Evolutionary conservation across 1,140 invertebrate genomes (phyloP).

Genomic region (Proctacanthus coquilletti): DNA sequence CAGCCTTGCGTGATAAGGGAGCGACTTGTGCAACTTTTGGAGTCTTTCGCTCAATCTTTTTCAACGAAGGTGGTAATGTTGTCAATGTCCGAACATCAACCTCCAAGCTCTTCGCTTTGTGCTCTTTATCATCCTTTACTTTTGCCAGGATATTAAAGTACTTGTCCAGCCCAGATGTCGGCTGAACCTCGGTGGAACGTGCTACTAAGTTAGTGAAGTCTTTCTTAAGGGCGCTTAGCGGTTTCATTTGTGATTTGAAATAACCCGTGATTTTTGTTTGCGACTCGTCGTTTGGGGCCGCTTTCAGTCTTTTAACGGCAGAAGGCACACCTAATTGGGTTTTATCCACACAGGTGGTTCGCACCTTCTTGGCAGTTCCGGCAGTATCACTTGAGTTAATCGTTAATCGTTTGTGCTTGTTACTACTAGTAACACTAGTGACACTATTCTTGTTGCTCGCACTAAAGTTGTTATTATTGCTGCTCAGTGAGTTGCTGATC

Average conservation of each 20-base stretch:
- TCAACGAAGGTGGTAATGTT: conserved; percentile 12
- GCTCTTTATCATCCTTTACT: conserved; percentile 22
- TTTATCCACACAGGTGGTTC: too few relatives aligned
- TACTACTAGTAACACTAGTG: background rate
- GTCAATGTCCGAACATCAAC: too few relatives aligned
- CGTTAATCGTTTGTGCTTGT: conserved; percentile 2
- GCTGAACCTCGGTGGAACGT: conserved; percentile 2
- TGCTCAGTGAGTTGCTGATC: conserved; percentile 3
- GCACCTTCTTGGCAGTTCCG: conserved; percentile 2
- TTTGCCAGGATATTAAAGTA: conserved; percentile 27
- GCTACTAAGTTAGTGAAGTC: conserved; percentile 20
- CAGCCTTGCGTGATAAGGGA: conserved; percentile 25
- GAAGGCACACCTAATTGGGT: too few relatives aligned
- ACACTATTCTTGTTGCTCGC: background rate
- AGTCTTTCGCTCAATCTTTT: conserved; percentile 27
- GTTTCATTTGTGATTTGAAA: conserved; percentile 64
- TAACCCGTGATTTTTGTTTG: conserved; percentile 59
- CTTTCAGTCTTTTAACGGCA: conserved; percentile 31
- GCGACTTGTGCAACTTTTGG: conserved; percentile 29
- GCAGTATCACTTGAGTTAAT: background rate
- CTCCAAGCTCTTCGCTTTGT: too few relatives aligned
- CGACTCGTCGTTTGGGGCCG: conserved; percentile 23
- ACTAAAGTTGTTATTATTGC: background rate
- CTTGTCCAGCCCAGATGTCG: too few relatives aligned
- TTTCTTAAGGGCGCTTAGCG: conserved; percentile 33